Evolutionary conservation across 2,113 vertebrate genomes (phyloP).

Genomic region (Damaliscus lunatus): DNA sequence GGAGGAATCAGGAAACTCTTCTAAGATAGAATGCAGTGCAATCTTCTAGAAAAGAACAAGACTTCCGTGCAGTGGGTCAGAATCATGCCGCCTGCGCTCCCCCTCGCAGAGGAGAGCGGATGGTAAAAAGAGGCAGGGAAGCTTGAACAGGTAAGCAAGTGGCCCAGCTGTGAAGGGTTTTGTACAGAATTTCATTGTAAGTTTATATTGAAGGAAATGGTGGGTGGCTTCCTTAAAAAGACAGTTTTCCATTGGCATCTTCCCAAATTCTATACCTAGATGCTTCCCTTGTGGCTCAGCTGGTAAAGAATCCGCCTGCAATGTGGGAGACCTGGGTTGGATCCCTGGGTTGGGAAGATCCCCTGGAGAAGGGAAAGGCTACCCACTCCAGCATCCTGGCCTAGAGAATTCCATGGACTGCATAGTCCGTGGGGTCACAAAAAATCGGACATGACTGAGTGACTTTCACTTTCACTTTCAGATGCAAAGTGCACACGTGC

Average conservation of each 20-base stretch:
- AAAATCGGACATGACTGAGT: too few relatives aligned
- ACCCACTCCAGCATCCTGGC: too few relatives aligned
- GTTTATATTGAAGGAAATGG: background rate
- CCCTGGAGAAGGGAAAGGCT: too few relatives aligned
- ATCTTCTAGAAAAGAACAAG: background rate
- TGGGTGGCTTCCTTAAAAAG: background rate
- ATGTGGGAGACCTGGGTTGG: too few relatives aligned
- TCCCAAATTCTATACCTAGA: background rate
- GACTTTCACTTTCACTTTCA: too few relatives aligned
- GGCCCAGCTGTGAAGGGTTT: background rate
- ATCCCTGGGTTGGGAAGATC: too few relatives aligned
- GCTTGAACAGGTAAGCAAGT: background rate
- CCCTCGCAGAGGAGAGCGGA: background rate
- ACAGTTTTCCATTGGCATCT: background rate
- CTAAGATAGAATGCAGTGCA: background rate
- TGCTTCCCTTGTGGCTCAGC: too few relatives aligned
- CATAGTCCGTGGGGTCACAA: too few relatives aligned
- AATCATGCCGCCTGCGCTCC: accelerated
- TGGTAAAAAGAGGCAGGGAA: background rate
- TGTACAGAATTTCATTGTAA: background rate
- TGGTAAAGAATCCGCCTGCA: too few relatives aligned
- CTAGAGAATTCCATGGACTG: too few relatives aligned
- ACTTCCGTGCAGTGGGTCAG: background rate
- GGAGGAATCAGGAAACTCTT: background rate
- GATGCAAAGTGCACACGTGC: background rate